These are phyloP conservation scores for Astyanax mexicanus DNA, from an alignment of 2,797 vertebrate genomes.

Conservation along the genomic window DNA sequence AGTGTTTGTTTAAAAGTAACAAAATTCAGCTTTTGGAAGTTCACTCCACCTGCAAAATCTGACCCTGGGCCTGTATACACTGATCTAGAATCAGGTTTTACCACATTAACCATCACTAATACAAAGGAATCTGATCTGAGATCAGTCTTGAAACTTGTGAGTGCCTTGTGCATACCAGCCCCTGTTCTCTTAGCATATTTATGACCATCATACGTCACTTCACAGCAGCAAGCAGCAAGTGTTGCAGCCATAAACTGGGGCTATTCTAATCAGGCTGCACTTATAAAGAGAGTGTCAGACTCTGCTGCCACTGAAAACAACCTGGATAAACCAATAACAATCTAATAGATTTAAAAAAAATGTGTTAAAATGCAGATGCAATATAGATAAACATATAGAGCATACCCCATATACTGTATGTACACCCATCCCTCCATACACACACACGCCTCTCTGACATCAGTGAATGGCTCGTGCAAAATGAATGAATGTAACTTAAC, in stretches of 20 bases:
- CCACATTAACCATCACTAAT: too few species aligned
- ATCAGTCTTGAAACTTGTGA: too few species aligned
- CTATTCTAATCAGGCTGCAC: background rate
- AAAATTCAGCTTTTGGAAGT: background rate
- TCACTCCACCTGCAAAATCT: background rate
- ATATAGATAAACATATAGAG: too few species aligned
- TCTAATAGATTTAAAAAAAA: background rate
- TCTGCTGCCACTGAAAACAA: background rate
- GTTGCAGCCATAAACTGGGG: background rate
- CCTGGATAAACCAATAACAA: background rate
- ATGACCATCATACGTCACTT: background rate
- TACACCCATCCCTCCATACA: background rate
- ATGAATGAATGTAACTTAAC: too few species aligned
- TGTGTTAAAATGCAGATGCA: slow-evolving; percentile 5
- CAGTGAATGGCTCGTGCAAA: background rate
- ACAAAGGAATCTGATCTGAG: too few species aligned
- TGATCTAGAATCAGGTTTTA: too few species aligned
- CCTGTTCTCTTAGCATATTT: background rate
- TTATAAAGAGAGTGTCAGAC: background rate
- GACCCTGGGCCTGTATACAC: too few species aligned
- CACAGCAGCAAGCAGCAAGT: background rate
- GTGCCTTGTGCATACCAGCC: background rate
- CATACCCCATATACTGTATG: background rate
- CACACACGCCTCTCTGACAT: background rate
- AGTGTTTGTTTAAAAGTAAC: too few species aligned